Evolutionary conservation across 2,888 invertebrate genomes (phyloP).

Genomic region (Tenthredo notha): DNA sequence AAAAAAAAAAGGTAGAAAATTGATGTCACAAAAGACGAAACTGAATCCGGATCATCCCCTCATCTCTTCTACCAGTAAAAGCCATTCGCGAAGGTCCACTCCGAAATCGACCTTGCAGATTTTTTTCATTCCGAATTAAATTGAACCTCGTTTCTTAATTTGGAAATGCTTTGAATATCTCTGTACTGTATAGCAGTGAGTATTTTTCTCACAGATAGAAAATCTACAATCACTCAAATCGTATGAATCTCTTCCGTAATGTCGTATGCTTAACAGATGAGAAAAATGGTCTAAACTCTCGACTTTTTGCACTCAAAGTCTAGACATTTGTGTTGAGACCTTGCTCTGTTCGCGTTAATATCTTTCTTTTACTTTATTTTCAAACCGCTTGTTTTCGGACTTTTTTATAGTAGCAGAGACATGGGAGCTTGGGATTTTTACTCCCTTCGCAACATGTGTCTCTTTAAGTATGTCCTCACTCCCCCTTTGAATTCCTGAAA

Average conservation of each 20-base stretch:
- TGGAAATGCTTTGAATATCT: background rate
- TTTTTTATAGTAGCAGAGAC: background rate
- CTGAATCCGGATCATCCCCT: constrained; percentile 40
- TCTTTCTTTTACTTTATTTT: background rate
- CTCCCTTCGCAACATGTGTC: constrained; percentile 3
- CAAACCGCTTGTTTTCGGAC: background rate
- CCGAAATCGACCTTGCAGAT: constrained; percentile 53
- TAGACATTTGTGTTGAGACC: constrained; percentile 43
- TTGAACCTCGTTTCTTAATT: background rate
- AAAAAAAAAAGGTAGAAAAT: background rate
- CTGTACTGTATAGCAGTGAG: background rate
- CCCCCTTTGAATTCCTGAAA: background rate
- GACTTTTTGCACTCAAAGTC: constrained; percentile 31
- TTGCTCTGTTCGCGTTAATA: constrained; percentile 14
- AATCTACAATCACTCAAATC: background rate
- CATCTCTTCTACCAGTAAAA: constrained; percentile 55
- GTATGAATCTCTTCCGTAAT: background rate
- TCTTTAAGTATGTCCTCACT: background rate
- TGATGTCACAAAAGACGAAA: constrained; percentile 33
- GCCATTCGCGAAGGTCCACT: background rate
- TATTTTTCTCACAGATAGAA: background rate
- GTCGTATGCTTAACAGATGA: constrained; percentile 6
- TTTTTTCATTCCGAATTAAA: constrained; percentile 49
- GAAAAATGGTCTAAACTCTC: background rate
- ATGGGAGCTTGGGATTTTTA: constrained; percentile 10